These are phyloP conservation scores for Plotosus lineatus DNA, from an alignment of 2,113 vertebrate genomes.

Conservation along the genomic window DNA sequence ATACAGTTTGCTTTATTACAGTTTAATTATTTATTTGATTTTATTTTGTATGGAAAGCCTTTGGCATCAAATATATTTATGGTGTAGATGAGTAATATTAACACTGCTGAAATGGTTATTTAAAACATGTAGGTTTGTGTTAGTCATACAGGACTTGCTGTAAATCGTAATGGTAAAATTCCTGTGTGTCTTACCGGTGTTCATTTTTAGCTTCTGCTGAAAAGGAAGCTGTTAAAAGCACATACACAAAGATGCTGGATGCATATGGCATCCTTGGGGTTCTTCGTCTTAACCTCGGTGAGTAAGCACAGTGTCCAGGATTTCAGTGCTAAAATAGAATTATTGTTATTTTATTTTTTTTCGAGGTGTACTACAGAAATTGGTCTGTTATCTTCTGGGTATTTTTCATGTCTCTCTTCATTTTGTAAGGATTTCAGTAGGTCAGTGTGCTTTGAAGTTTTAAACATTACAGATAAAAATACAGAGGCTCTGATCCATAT, in stretches of 20 bases:
- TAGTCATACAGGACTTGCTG: not conserved
- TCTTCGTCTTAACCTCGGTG: conserved; percentile 92
- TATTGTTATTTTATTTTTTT: not conserved
- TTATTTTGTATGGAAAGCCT: not conserved
- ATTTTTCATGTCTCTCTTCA: not conserved
- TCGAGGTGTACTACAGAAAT: not conserved
- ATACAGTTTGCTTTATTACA: not conserved
- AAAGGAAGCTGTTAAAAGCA: conserved; percentile 90
- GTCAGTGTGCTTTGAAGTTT: not conserved
- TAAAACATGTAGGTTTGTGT: not conserved
- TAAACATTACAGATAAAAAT: not conserved
- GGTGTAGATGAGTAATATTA: not conserved
- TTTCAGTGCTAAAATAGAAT: not conserved
- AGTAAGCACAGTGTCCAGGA: conserved; percentile 60
- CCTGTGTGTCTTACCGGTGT: not conserved
- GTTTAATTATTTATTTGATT: not conserved
- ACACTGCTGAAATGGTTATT: not conserved
- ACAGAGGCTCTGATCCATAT: not conserved
- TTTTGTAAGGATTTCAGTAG: not conserved
- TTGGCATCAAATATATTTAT: not conserved
- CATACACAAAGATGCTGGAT: conserved; percentile 91
- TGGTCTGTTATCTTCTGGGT: not conserved
- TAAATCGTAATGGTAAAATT: not conserved
- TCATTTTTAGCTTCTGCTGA: conserved; percentile 80
- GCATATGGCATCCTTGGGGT: conserved; percentile 95